These are phyloP conservation scores for Regulus satrapa DNA, from an alignment of 2,113 vertebrate genomes.

Conservation along the genomic window DNA sequence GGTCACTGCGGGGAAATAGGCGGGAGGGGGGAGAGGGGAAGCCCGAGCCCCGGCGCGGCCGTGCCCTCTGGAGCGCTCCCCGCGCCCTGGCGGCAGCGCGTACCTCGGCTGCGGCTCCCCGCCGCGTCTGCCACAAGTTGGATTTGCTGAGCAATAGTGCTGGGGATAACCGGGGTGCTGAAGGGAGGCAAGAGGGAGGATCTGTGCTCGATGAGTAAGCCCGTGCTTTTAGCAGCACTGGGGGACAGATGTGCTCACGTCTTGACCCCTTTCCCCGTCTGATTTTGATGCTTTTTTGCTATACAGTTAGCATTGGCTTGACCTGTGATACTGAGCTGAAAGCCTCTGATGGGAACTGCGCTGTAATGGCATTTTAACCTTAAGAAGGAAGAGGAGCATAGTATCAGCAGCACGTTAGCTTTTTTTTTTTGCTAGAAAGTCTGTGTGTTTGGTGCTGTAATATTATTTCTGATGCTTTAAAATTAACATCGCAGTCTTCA, in stretches of 20 bases:
- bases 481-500: not conserved
- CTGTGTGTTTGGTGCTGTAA: not conserved
- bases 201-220: not conserved
- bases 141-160: slow-evolving; percentile 42
- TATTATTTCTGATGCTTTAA: not conserved
- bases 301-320: not conserved
- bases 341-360: not conserved
- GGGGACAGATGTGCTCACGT: not conserved
- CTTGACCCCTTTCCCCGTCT: not conserved
- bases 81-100: not conserved
- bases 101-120: not conserved
- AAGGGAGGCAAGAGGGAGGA: not conserved
- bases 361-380: not conserved
- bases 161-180: not conserved
- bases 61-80: not conserved
- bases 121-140: not conserved
- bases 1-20: slow-evolving; percentile 22
- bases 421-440: not conserved
- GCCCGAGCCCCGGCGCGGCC: not conserved
- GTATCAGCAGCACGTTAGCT: not conserved
- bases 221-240: not conserved
- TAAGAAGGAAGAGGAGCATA: not conserved
- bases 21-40: not conserved
- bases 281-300: not conserved
- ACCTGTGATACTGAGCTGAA: not conserved